Base-by-base conservation (phyloP, 2,797 vertebrate species). In the Schizothorax lantsangensis region DNA sequence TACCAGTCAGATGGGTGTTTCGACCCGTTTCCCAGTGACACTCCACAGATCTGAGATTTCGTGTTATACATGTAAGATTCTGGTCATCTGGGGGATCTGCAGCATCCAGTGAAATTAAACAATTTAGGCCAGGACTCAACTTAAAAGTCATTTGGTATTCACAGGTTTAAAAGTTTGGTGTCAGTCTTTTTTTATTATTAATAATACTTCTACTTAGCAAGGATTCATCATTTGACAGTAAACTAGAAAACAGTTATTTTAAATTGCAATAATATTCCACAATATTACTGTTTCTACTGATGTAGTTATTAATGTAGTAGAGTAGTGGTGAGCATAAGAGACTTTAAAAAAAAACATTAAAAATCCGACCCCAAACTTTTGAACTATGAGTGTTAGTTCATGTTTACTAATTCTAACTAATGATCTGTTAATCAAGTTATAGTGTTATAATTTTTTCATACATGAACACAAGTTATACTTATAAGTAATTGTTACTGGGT, bases 21-120 rank as follows among this genome's bases (percentile, higher is more conserved):
- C 54, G 38, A 40, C 90, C 91, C 3, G 5, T 10, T 9, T 12
- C 89, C 95, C 95, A 95, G 72, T 11, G 5, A 74, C 95, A 96
- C 1, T 91, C 64, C 1, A 94, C 90, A 3, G 88, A 91, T 23
- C 74, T 30, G 77, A 95, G 87, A 84, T 95, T 87, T n/a, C 12
- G 90, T 43, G 95, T 96, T 89, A 95, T 92, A 89, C 95, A 96
- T n/a, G 4, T 54, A n/a, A 96, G 89, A 82, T 91, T 80, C 0
- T n/a, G 86, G 79, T 91, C 92, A 19, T 15, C 83, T 6, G 95
- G 95, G 1, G 88, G 88, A 88, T 95, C 95, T 96, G 84, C 15
- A 66, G 30, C 4, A 86, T 15, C 36, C n/a, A 87, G 30, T 33
- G 6, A 66, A 80, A 72, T 36, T 0, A 62, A 57, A 33, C n/a